Conservation (phyloP, 2,797 vertebrate genomes). For the Anniella stebbinsi region DNA sequence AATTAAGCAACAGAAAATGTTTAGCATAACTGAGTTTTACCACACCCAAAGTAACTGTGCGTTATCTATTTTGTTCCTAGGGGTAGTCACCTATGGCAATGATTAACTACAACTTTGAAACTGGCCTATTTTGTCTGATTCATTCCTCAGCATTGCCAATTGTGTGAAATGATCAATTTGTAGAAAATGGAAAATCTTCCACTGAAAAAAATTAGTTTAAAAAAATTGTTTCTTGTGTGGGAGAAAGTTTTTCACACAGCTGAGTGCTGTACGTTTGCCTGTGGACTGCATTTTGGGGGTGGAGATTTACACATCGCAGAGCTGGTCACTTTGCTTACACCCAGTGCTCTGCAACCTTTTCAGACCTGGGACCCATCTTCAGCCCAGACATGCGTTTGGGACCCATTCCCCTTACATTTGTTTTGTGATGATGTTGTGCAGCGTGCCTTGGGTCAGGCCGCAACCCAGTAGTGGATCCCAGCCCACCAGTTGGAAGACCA, state of each 20-base stretch:
- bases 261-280: background rate
- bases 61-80: too few relatives aligned
- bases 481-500: background rate
- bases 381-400: too few relatives aligned
- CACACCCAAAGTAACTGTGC: background rate
- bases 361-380: background rate
- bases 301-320: background rate
- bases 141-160: too few relatives aligned
- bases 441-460: background rate
- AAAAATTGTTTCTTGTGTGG: too few relatives aligned
- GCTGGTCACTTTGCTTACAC: accelerated
- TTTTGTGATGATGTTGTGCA: background rate
- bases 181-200: background rate
- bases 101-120: background rate
- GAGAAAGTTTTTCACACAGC: background rate
- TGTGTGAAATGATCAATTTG: background rate
- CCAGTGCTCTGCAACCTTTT: background rate
- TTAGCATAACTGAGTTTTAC: background rate
- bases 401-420: background rate
- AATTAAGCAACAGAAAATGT: background rate
- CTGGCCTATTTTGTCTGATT: background rate
- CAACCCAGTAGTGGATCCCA: background rate
- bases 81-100: background rate
- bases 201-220: background rate
- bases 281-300: too few relatives aligned